Conservation (phyloP, 2,113 vertebrate genomes). For the Centrocercus urophasianus region DNA sequence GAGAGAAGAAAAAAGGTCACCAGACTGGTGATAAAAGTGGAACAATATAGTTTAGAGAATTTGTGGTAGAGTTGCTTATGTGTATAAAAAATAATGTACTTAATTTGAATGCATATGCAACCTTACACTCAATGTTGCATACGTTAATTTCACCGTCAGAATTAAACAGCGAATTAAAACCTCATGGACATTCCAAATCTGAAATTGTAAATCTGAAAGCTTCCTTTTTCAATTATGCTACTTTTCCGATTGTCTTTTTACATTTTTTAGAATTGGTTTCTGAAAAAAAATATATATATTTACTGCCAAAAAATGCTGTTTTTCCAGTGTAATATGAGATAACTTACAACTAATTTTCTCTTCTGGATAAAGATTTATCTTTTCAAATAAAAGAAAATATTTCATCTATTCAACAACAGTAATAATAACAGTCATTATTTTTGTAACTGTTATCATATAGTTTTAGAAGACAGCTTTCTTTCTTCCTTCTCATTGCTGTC, state of each 20-base stretch:
- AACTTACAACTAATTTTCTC: not conserved
- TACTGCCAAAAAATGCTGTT: not conserved
- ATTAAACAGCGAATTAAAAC: not conserved
- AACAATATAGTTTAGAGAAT: not conserved
- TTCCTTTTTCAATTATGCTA: not conserved
- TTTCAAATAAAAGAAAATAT: not conserved
- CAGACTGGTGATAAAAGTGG: not conserved
- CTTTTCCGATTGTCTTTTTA: not conserved
- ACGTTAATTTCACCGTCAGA: not conserved
- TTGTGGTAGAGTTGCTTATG: not conserved
- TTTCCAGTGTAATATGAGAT: not conserved
- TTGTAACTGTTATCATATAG: not conserved
- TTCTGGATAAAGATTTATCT: not conserved
- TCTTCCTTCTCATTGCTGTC: not conserved
- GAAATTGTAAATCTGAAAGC: not conserved
- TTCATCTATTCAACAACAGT: not conserved
- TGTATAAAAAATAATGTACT: not conserved
- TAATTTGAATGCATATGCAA: not conserved
- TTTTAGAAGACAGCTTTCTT: not conserved
- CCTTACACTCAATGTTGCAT: not conserved
- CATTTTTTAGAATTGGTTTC: not conserved
- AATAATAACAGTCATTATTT: not conserved
- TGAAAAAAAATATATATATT: not conserved
- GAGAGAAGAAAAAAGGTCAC: not conserved
- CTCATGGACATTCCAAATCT: not conserved